A percentile compares a stretch with the other conserved stretches of the same genome.
Conservation (phyloP, 1,140 invertebrate genomes). For the Heliconius congener region DNA sequence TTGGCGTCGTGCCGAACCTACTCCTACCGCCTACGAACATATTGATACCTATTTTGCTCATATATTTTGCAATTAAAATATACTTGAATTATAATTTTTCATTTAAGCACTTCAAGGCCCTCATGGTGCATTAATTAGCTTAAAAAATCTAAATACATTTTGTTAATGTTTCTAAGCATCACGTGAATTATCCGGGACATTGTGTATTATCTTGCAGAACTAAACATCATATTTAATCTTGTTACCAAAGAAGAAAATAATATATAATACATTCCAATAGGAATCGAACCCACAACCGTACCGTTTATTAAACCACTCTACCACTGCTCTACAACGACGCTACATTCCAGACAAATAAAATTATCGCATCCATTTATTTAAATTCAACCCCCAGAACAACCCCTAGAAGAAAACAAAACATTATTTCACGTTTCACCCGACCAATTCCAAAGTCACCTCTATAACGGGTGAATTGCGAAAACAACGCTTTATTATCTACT, state of each 20-base stretch:
- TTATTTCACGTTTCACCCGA: constrained; percentile 29
- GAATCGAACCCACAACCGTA: too few species aligned
- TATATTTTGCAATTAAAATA: not conserved
- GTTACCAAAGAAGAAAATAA: too few species aligned
- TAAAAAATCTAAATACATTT: too few species aligned
- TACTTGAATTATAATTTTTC: not conserved
- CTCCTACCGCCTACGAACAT: constrained; percentile 36
- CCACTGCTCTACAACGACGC: not conserved
- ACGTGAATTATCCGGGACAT: too few species aligned
- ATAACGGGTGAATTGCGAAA: constrained; percentile 33
- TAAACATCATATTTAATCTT: too few species aligned
- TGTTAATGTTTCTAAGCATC: too few species aligned
- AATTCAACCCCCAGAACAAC: not conserved
- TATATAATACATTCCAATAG: too few species aligned
- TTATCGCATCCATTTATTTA: not conserved
- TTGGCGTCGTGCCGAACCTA: constrained; percentile 43
- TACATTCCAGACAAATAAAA: not conserved
- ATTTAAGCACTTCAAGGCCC: not conserved
- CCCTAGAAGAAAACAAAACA: constrained; percentile 26
- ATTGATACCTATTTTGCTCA: constrained; percentile 25
- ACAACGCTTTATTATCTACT: constrained; percentile 48
- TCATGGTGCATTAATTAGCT: too few species aligned
- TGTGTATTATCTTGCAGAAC: too few species aligned
- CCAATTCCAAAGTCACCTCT: constrained; percentile 33
- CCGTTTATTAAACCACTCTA: too few species aligned